phyloP scores from a whole-genome alignment of 2,797 vertebrate species.

The Salmo trutta region DNA sequence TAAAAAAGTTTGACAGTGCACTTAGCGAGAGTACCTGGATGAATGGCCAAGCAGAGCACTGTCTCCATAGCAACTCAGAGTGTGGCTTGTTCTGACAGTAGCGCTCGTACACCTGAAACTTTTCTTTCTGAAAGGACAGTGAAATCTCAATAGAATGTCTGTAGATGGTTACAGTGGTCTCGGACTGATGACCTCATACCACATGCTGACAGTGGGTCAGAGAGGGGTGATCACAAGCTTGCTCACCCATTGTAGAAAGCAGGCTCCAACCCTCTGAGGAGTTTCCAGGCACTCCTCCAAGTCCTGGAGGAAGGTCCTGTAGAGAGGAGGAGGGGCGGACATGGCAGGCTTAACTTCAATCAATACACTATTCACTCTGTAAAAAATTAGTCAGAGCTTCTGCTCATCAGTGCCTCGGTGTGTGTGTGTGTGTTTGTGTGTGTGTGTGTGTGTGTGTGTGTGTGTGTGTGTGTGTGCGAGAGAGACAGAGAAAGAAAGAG shows the following conservation, averaged over 20 bases:
- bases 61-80: slow-evolving; percentile 91
- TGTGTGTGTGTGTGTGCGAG: too few species aligned
- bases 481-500: too few species aligned
- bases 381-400: slow-evolving; percentile 1
- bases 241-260: slow-evolving; percentile 89
- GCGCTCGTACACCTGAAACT: slow-evolving; percentile 95
- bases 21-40: slow-evolving; percentile 84
- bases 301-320: slow-evolving; percentile 90
- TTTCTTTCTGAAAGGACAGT: slow-evolving; percentile 80
- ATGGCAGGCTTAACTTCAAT: background rate
- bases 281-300: slow-evolving; percentile 87
- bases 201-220: background rate
- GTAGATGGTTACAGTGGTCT: background rate
- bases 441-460: too few species aligned
- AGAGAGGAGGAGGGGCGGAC: slow-evolving; percentile 12
- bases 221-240: background rate
- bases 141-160: background rate
- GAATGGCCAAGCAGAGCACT: slow-evolving; percentile 88
- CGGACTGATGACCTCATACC: background rate
- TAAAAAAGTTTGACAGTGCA: background rate
- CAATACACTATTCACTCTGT: background rate
- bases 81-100: slow-evolving; percentile 98
- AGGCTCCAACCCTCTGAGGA: slow-evolving; percentile 87
- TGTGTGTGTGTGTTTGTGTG: background rate
- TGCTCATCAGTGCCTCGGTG: background rate